Conservation (phyloP, 2,113 vertebrate species). For the Caretta caretta region DNA sequence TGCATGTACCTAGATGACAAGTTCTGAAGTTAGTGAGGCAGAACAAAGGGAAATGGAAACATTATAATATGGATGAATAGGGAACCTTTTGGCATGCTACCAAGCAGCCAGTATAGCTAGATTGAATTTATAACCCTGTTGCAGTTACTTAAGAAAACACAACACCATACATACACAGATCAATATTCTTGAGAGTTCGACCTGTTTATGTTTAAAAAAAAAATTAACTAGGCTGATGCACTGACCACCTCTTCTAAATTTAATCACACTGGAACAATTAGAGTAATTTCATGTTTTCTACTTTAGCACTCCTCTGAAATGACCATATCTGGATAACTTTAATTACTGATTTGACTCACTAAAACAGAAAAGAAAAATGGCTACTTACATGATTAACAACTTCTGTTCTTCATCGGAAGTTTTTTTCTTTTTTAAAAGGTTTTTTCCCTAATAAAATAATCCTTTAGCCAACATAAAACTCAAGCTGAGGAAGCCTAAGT, state of each 20-base stretch:
- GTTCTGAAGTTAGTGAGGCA: slow-evolving; percentile 39
- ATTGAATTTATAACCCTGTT: slow-evolving; percentile 60
- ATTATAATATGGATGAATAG: background rate
- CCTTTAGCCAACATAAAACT: background rate
- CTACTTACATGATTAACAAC: background rate
- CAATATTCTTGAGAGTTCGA: background rate
- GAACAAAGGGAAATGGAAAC: slow-evolving; percentile 24
- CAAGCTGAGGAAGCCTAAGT: background rate
- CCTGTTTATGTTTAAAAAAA: slow-evolving; percentile 43
- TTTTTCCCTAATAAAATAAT: background rate
- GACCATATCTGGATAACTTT: slow-evolving; percentile 67
- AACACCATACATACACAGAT: slow-evolving; percentile 24
- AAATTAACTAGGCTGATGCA: slow-evolving; percentile 38
- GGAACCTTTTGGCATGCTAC: slow-evolving; percentile 11
- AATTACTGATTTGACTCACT: slow-evolving; percentile 51
- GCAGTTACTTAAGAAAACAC: slow-evolving; percentile 48
- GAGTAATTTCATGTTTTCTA: slow-evolving; percentile 64
- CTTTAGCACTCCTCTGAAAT: slow-evolving; percentile 66
- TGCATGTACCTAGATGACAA: slow-evolving; percentile 17
- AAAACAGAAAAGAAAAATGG: slow-evolving; percentile 35
- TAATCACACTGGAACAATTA: slow-evolving; percentile 68
- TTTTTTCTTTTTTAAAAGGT: background rate
- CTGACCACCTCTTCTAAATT: slow-evolving; percentile 44
- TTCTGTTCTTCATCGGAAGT: background rate
- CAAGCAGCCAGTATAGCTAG: slow-evolving; percentile 36